Conservation (phyloP, 2,113 vertebrate genomes). For the Ramphastos sulfuratus region DNA sequence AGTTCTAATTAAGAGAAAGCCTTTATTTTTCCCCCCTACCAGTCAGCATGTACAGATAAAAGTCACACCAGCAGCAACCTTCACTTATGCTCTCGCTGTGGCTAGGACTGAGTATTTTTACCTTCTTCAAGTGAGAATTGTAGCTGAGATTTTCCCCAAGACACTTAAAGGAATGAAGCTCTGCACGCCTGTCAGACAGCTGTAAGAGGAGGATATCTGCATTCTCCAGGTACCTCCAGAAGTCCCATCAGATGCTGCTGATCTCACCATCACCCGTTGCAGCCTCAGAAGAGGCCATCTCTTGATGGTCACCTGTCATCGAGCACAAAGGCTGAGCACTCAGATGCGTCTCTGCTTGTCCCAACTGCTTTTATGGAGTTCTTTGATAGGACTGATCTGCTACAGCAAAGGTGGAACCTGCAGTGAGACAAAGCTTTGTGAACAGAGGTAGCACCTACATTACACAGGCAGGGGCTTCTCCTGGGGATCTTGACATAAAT, state of each 20-base stretch:
- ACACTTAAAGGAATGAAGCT: background rate
- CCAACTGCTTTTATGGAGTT: background rate
- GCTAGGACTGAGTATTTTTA: background rate
- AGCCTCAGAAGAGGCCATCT: background rate
- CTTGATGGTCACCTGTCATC: background rate
- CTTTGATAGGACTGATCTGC: background rate
- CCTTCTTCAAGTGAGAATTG: background rate
- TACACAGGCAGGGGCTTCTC: background rate
- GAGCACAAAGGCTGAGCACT: background rate
- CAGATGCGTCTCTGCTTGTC: background rate
- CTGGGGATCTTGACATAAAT: background rate
- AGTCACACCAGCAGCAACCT: background rate
- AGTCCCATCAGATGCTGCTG: background rate
- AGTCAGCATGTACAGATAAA: background rate
- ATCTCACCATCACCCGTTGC: background rate
- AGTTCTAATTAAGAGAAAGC: background rate
- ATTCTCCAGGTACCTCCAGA: background rate
- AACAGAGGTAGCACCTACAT: background rate
- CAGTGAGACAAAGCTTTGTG: background rate
- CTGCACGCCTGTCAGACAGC: background rate
- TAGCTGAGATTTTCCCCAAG: background rate
- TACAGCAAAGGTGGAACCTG: background rate
- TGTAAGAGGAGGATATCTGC: background rate
- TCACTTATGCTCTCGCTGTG: background rate
- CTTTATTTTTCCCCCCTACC: background rate